Base-by-base conservation (phyloP, 2,888 invertebrate genomes). In the Cerastis rubricosa region DNA sequence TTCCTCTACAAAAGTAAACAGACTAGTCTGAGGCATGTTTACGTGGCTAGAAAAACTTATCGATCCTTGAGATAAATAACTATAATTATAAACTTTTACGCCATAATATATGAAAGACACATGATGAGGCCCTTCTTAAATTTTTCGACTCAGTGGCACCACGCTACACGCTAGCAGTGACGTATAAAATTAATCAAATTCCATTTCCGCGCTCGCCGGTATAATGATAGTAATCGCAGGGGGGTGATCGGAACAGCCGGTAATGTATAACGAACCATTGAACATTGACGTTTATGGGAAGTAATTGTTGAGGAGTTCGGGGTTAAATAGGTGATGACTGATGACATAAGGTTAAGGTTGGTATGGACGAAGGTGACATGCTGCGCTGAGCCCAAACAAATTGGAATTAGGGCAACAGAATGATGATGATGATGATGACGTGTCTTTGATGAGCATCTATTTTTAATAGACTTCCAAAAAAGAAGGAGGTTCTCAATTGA, bases 121-220 rank as follows among this genome's bases (percentile, higher is more conserved):
- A n/a, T 64, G 14, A 43, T n/a, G 3, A 43, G 12, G 43, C 11
- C 12, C 51, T 84, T 70, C 57, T 72, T 0, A 11, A 61, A 12
- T 22, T 0, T 66, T 2, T 3, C n/a, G 63, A 19, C 11, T 9
- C 14, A 25, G n/a, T 54, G 51, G 9, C 17, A 17, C 6, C 45
- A 25, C 45, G 63, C 61, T 22, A 65, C 65, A 59, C 57, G 49
- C 68, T 63, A 51, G 61, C 71, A 72, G 49, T 59, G 40, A 80
- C 54, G 67, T 80, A 81, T 81, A 74, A 84, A 81, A 82, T 78
- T 85, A 85, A 78, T 84, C 73, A 76, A 78, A 81, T 81, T 81
- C 76, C 73, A 85, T 78, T 85, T 69, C 75, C 71, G 57, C 57
- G 45, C 57, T 71, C 77, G 71, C 65, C 57, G 61, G 22, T 45